Conservation (phyloP, 2,797 vertebrate genomes). For the Acanthurus leucopareius region DNA sequence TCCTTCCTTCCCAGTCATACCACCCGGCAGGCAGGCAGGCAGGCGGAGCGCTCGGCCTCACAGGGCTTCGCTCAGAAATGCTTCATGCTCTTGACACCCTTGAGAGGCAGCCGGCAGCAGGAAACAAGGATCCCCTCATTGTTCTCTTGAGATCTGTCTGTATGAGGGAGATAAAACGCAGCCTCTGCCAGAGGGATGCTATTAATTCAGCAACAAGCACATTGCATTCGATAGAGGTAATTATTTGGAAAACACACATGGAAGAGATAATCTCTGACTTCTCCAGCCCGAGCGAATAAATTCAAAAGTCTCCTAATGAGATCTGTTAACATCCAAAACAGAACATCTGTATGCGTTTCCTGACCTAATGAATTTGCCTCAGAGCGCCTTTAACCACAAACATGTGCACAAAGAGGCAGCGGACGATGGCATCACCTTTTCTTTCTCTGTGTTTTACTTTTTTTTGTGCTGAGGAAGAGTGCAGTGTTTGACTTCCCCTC, state of each 20-base stretch:
- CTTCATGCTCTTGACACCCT: slow-evolving; percentile 40
- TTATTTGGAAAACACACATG: slow-evolving; percentile 74
- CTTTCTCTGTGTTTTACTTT: slow-evolving; percentile 23
- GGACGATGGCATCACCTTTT: slow-evolving; percentile 56
- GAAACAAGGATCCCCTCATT: slow-evolving; percentile 46
- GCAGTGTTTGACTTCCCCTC: slow-evolving; percentile 52
- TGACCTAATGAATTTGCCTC: slow-evolving; percentile 80
- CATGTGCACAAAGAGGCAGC: slow-evolving; percentile 68
- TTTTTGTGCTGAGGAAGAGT: slow-evolving; percentile 19
- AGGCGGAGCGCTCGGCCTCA: slow-evolving; percentile 29
- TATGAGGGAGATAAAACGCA: slow-evolving; percentile 39
- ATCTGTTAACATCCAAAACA: slow-evolving; percentile 75
- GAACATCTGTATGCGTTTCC: slow-evolving; percentile 81
- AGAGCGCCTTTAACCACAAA: slow-evolving; percentile 74
- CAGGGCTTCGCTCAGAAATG: slow-evolving; percentile 29
- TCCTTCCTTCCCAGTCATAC: slow-evolving; percentile 38
- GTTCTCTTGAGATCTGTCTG: slow-evolving; percentile 54
- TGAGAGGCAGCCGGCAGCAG: slow-evolving; percentile 49
- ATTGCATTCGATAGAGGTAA: slow-evolving; percentile 66
- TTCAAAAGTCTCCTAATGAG: slow-evolving; percentile 72
- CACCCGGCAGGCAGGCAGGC: slow-evolving; percentile 24
- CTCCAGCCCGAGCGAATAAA: slow-evolving; percentile 52
- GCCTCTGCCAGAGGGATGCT: slow-evolving; percentile 60
- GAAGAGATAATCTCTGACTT: slow-evolving; percentile 65
- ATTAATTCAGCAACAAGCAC: slow-evolving; percentile 64